Base-by-base conservation (phyloP, 2,113 vertebrate genomes). In the Polyodon spathula region DNA sequence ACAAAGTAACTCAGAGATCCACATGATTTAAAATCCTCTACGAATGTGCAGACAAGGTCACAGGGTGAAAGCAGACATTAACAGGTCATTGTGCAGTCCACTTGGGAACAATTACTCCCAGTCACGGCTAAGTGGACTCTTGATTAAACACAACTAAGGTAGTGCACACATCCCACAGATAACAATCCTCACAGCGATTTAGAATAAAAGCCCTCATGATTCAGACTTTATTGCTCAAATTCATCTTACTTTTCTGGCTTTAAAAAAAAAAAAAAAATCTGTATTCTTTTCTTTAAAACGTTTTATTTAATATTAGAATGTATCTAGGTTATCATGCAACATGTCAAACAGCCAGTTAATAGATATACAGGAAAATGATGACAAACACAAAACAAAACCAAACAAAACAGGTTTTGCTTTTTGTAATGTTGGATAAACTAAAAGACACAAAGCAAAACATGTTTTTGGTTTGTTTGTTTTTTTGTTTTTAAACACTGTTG, bases 101-200 rank as follows among this genome's bases (percentile, higher is more conserved):
- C 94, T 97, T 91, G 93, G 93, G 95, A 97, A 94, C 93, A 97
- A 97, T 98, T 97, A 97, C 91, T 94, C 90, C 90, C 88, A 86
- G 95, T 94, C 93, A 94, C 88, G 90, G 93, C 93, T 97, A 98
- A 98, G 93, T 97, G 93, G 95, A 95, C 95, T 95, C 93, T 95
- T 97, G 95, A 98, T 98, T 97, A 93, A 98, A 95, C 93, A 89
- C 91, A 89, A 90, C 84, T 84, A 92, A 88, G 90, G 93, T 91
- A 93, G 93, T 81, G 84, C 90, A 92, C 92, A 93, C 92, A 93
- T 93, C 88, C 87, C 88, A 90, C 86, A 88, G 93, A 97, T 97
- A 96, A 97, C 94, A 97, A 95, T 97, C 91, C 92, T 92, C 84
- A 88, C 84, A 89, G 93, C 88, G 89, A 95, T 97, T 97, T 97